Conservation (phyloP, 2,113 vertebrate species). For the Gnathonemus longibarbis region DNA sequence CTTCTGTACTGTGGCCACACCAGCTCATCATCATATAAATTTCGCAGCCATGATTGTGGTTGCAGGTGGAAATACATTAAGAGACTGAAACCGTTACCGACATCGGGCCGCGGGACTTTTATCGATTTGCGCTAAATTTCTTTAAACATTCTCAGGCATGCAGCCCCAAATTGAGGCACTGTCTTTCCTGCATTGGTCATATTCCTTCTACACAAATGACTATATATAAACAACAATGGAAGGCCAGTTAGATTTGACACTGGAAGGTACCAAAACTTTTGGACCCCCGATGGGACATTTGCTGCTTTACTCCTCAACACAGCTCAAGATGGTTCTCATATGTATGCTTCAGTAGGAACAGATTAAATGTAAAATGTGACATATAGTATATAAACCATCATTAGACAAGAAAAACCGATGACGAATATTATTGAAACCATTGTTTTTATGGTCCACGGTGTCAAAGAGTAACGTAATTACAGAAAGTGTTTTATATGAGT, state of each 20-base stretch:
- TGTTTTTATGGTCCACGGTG: not conserved
- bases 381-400: not conserved
- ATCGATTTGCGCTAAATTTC: slow-evolving; percentile 71
- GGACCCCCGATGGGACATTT: not conserved
- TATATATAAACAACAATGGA: slow-evolving; percentile 62
- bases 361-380: not conserved
- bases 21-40: slow-evolving; percentile 71
- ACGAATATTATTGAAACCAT: not conserved
- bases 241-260: slow-evolving; percentile 62
- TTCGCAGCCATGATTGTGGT: slow-evolving; percentile 66
- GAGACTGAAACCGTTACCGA: slow-evolving; percentile 65
- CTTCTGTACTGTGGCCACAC: slow-evolving; percentile 54
- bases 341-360: not conserved
- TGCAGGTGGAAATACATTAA: slow-evolving; percentile 76
- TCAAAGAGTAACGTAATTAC: not conserved
- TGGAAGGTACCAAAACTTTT: slow-evolving; percentile 42
- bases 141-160: slow-evolving; percentile 69
- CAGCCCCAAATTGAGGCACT: slow-evolving; percentile 62
- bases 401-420: not conserved
- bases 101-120: slow-evolving; percentile 63
- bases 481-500: not conserved
- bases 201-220: slow-evolving; percentile 66
- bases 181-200: slow-evolving; percentile 51
- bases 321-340: not conserved
- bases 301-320: not conserved